Conservation (phyloP, 2,888 invertebrate genomes). For the Amblyjoppa fuscipennis region DNA sequence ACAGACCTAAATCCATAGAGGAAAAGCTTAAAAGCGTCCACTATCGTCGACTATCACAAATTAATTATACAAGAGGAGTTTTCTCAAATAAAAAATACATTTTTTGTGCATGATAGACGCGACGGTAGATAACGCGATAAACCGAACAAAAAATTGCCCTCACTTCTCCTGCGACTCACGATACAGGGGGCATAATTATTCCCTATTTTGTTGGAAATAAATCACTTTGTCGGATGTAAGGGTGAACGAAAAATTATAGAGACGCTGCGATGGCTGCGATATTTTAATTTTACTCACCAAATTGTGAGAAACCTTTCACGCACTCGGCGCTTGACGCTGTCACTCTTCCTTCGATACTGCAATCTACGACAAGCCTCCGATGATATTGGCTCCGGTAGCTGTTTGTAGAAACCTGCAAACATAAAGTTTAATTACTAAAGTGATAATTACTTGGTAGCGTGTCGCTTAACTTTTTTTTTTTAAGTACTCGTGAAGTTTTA, state of each 20-base stretch:
- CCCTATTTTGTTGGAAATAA: not conserved
- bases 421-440: conserved; percentile 31
- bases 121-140: not conserved
- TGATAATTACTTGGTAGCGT: no score
- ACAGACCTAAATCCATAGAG: not conserved
- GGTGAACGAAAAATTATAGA: not conserved
- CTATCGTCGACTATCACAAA: not conserved
- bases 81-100: not conserved
- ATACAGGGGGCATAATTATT: not conserved
- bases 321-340: conserved; percentile 87
- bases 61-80: conserved; percentile 41
- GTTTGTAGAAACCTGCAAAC: conserved; percentile 88
- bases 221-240: not conserved
- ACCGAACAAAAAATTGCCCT: not conserved
- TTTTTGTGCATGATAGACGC: not conserved
- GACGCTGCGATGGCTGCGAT: not conserved
- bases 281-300: conserved; percentile 85
- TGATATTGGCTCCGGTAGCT: conserved; percentile 87
- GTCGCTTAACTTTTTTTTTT: no score
- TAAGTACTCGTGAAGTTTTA: no score
- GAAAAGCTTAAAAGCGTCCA: not conserved
- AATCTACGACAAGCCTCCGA: conserved; percentile 87
- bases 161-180: not conserved
- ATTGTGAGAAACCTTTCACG: conserved; percentile 88
- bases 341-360: conserved; percentile 88